phyloP scores from a whole-genome alignment of 2,888 invertebrate species.

The Drosophila antonietae region DNA sequence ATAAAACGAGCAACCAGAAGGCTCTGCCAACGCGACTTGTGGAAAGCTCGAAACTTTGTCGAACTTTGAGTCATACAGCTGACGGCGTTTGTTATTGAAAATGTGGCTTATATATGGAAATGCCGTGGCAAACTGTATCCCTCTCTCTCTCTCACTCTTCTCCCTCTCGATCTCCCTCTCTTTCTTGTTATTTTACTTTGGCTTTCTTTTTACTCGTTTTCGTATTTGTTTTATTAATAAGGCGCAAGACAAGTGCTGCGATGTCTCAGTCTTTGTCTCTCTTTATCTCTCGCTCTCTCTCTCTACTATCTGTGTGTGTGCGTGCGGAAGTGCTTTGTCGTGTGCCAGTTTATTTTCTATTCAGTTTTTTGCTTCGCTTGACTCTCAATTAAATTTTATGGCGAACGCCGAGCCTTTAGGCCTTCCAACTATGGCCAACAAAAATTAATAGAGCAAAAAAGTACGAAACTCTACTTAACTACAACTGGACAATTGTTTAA shows the following conservation, averaged over 20 bases:
- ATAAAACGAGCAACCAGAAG: slow-evolving; percentile 74
- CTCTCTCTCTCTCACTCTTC: neutral
- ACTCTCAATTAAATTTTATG: slow-evolving; percentile 75
- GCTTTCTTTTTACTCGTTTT: slow-evolving; percentile 5
- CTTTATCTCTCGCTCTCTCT: neutral
- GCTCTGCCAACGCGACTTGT: slow-evolving; percentile 46
- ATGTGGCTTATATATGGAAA: slow-evolving; percentile 74
- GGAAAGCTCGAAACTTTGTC: slow-evolving; percentile 75
- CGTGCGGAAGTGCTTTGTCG: slow-evolving; percentile 72
- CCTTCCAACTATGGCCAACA: slow-evolving; percentile 45
- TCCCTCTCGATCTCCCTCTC: slow-evolving; percentile 1
- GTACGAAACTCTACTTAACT: slow-evolving; percentile 67
- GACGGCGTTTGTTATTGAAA: slow-evolving; percentile 68
- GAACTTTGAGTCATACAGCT: slow-evolving; percentile 47
- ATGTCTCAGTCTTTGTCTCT: slow-evolving; percentile 22
- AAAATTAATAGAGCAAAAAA: slow-evolving; percentile 75
- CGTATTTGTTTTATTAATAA: slow-evolving; percentile 78
- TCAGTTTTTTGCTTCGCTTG: slow-evolving; percentile 55
- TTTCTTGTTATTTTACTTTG: neutral
- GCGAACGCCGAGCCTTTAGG: slow-evolving; percentile 43
- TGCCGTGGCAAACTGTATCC: slow-evolving; percentile 51
- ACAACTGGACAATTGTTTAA: slow-evolving; percentile 8
- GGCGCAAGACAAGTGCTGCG: slow-evolving; percentile 45
- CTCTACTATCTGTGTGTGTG: slow-evolving; percentile 31
- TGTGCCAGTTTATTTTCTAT: slow-evolving; percentile 65